These are phyloP conservation scores for Cynaeus angustus DNA, from an alignment of 2,888 invertebrate species.

Conservation along the genomic window DNA sequence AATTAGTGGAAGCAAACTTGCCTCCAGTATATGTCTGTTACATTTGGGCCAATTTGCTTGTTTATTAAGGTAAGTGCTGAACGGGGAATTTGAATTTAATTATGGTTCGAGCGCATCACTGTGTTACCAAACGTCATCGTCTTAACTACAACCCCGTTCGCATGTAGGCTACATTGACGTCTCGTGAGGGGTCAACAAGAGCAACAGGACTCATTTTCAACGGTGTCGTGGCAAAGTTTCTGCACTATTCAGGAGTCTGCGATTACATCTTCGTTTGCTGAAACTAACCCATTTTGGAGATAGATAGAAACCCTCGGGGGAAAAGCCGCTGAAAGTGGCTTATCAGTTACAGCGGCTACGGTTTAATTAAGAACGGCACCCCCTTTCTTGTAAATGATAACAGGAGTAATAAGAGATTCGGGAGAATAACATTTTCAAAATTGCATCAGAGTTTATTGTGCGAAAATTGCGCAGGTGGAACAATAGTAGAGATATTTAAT, in stretches of 20 bases:
- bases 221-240: background rate
- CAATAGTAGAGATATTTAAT: too few species aligned
- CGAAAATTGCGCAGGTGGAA: too few species aligned
- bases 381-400: constrained; percentile 17
- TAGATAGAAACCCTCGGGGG: constrained; percentile 11
- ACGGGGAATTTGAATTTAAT: constrained; percentile 47
- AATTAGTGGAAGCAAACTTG: constrained; percentile 44
- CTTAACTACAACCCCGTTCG: constrained; percentile 22
- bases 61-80: constrained; percentile 46
- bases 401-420: constrained; percentile 13
- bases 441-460: too few species aligned
- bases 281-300: constrained; percentile 9
- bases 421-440: background rate
- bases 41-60: constrained; percentile 41
- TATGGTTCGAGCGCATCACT: constrained; percentile 41
- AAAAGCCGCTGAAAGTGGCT: constrained; percentile 18
- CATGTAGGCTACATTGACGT: background rate
- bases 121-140: constrained; percentile 31
- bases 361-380: constrained; percentile 27
- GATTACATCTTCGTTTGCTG: constrained; percentile 10
- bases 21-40: constrained; percentile 46
- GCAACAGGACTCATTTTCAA: constrained; percentile 6
- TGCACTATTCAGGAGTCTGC: constrained; percentile 12
- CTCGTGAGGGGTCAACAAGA: background rate
- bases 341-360: constrained; percentile 23